Percentiles rank a stretch among this genome's conserved stretches.
phyloP scores from a whole-genome alignment of 1,140 invertebrate genomes.

The Ridgeia piscesae region DNA sequence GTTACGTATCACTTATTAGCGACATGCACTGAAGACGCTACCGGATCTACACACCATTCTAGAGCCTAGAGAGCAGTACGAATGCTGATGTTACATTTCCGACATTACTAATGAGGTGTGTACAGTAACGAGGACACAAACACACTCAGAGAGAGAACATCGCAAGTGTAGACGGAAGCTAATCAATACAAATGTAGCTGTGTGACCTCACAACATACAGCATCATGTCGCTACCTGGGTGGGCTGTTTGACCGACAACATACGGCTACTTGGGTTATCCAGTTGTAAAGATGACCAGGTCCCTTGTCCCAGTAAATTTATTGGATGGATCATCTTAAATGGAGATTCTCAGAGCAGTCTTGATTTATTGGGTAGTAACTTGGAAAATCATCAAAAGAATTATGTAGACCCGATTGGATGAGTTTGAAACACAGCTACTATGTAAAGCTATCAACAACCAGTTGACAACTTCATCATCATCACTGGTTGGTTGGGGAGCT shows the following conservation, averaged over 20 bases:
- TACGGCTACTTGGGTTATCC: too few relatives aligned
- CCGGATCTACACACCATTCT: background rate
- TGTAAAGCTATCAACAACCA: too few relatives aligned
- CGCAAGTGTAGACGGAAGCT: background rate
- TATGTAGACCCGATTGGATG: too few relatives aligned
- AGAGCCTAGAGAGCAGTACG: background rate
- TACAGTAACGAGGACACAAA: background rate
- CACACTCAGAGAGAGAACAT: background rate
- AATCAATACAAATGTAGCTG: background rate
- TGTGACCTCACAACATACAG: background rate
- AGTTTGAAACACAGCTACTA: too few relatives aligned
- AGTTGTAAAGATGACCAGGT: too few relatives aligned
- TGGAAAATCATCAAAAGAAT: too few relatives aligned
- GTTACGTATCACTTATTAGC: background rate
- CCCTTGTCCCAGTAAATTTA: background rate
- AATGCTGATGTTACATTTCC: background rate
- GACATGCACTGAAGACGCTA: background rate
- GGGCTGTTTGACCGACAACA: too few relatives aligned
- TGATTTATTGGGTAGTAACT: too few relatives aligned
- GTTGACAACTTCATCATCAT: too few relatives aligned
- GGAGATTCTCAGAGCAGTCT: too few relatives aligned
- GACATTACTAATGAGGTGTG: background rate
- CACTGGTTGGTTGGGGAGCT: too few relatives aligned
- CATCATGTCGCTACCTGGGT: background rate
- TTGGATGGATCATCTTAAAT: too few relatives aligned